Evolutionary conservation across 2,797 vertebrate genomes (phyloP).

Genomic region (Hyperoplus immaculatus): DNA sequence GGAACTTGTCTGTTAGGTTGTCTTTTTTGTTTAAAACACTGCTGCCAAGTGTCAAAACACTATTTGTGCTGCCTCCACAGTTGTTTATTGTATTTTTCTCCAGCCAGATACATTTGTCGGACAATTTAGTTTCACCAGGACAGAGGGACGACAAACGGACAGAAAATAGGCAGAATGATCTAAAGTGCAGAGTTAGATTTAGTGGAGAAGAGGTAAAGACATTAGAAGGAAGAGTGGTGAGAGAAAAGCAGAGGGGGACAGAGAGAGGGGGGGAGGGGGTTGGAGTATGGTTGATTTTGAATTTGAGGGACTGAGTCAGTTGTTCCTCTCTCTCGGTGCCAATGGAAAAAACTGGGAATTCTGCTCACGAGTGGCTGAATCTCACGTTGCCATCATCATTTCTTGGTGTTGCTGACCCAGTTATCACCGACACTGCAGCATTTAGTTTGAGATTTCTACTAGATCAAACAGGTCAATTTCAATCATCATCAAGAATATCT

Average conservation of each 20-base stretch:
- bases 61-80: slow-evolving; percentile 12
- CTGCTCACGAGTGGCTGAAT: slow-evolving; percentile 73
- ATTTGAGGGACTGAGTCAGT: slow-evolving; percentile 83
- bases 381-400: slow-evolving; percentile 66
- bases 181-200: slow-evolving; percentile 61
- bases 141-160: slow-evolving; percentile 9
- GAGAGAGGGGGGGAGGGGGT: slow-evolving; percentile 40
- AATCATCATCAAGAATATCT: background rate
- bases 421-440: slow-evolving; percentile 56
- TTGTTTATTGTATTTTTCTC: slow-evolving; percentile 20
- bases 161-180: slow-evolving; percentile 38
- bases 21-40: slow-evolving; percentile 13
- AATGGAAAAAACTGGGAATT: slow-evolving; percentile 83
- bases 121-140: slow-evolving; percentile 10
- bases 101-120: slow-evolving; percentile 3
- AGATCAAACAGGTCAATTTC: slow-evolving; percentile 46
- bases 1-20: background rate
- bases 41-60: slow-evolving; percentile 42
- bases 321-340: slow-evolving; percentile 83
- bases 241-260: slow-evolving; percentile 35
- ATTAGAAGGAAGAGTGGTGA: slow-evolving; percentile 54
- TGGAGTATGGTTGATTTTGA: slow-evolving; percentile 71
- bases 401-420: slow-evolving; percentile 74
- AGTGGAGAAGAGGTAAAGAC: slow-evolving; percentile 66
- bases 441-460: slow-evolving; percentile 27